Base-by-base conservation (phyloP, 2,888 invertebrate genomes). In the Coelinius sp. region DNA sequence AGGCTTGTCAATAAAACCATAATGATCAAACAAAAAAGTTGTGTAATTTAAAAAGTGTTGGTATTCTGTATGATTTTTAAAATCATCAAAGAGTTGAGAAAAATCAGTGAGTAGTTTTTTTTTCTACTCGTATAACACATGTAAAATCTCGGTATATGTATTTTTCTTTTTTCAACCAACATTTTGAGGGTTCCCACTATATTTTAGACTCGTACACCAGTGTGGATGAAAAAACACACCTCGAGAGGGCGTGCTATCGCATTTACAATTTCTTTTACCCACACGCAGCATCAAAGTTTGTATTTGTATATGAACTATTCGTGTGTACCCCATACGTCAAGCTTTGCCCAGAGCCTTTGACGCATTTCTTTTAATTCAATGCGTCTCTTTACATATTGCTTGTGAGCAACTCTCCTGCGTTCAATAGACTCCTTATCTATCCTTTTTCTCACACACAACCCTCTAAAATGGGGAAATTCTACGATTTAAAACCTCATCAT, bases 331-430 rank as follows among this genome's bases (percentile, higher is more conserved):
- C 76, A 72, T n/a, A n/a, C 74, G 75, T 75, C 75, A 74, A 73
- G 75, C 77, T 64, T 59, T 35, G 17, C 31, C 35, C 79, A 74
- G 80, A 81, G 80, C 80, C 83, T 85, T 84, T 85, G 85, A 85
- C 82, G 83, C 81, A 83, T 82, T 85, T 82, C 83, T 84, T 85
- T 85, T 84, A 81, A 84, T 84, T 84, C 82, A 80, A 82, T 82
- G 79, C 68, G 66, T 64, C 66, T 52, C 68, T 72, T 70, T 31
- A 41, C 67, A 75, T 73, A 77, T 74, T 70, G 65, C 75, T 69
- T 62, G 73, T 31, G 35, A 35, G 59, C 53, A 53, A 59, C n/a
- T 59, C 56, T 56, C 17, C 10, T 10, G 46, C 41, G 62, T 76
- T 53, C 53, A 53, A 53, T 53, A 53, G 53, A 53, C 12, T 6